phyloP scores from a whole-genome alignment of 2,113 vertebrate species.

The Thymallus thymallus region DNA sequence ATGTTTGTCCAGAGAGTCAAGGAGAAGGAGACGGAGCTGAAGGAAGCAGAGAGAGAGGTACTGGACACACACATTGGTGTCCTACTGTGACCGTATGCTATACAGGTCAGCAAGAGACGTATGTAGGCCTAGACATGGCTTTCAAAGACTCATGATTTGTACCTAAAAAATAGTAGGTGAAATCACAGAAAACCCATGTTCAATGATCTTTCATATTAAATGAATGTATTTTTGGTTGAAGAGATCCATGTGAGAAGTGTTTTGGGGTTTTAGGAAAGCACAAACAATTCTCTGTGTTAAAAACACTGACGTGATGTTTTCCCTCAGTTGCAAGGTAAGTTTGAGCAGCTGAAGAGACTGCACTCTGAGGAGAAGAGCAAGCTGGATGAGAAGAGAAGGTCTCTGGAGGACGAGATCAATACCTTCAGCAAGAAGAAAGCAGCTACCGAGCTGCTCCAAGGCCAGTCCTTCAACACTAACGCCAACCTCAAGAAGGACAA shows the following conservation, averaged over 20 bases:
- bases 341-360: slow-evolving; percentile 69
- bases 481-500: slow-evolving; percentile 72
- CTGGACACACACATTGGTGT: background rate
- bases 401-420: slow-evolving; percentile 77
- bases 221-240: too few species aligned
- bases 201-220: too few species aligned
- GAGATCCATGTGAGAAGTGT: background rate
- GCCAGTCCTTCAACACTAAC: slow-evolving; percentile 59
- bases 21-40: slow-evolving; percentile 85
- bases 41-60: slow-evolving; percentile 87
- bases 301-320: background rate
- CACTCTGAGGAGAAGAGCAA: slow-evolving; percentile 74
- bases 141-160: too few species aligned
- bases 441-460: slow-evolving; percentile 66
- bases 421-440: slow-evolving; percentile 76
- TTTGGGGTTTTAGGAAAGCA: background rate
- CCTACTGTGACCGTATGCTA: background rate
- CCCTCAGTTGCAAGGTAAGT: slow-evolving; percentile 73
- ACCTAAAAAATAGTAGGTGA: too few species aligned
- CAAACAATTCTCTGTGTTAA: background rate
- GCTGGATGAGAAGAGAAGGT: slow-evolving; percentile 73
- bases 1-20: slow-evolving; percentile 89
- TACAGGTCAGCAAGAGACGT: too few species aligned
- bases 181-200: too few species aligned
- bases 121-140: too few species aligned